Base-by-base conservation (phyloP, 2,797 vertebrate species). In the Acanthurus tractus region DNA sequence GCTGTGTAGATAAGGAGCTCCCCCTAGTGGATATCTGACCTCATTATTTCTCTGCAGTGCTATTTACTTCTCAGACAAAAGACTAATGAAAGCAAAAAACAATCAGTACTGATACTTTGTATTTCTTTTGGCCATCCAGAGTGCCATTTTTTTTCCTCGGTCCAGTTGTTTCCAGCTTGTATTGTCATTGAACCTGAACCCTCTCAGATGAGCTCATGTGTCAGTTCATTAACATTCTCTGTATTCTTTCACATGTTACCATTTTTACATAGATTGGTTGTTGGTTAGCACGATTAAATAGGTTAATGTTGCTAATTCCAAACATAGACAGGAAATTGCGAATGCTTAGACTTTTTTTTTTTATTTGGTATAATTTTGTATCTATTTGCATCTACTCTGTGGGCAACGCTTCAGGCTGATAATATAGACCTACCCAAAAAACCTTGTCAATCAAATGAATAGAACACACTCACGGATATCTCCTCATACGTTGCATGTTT, bases 1-100 rank as follows among this genome's bases (percentile, higher is more conserved):
- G 55, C 68, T 84, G 63, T 73, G 65, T 85, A 82, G 90, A 86
- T 78, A 74, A 77, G 38, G 71, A 84, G 91, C 90, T 63, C 92
- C 91, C 82, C 83, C 92, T 91, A 80, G 88, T 91, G 93, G 86
- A 78, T 66, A 40, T 36, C 4, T 57, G 25, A 15, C 22, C 58
- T 71, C 38, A 48, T 70, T 56, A 4, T 65, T 71, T 71, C 15
- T 58, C 59, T 78, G 71, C 69, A 62, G 62, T 57, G 18, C 3
- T 44, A 45, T 22, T 4, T 15, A 42, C n/a, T 22, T 29, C 17
- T 38, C 40, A 44, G 2, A 14, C 13, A 14, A 22, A 20, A 66
- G 18, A 55, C 17, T 14, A 52, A 17, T 66, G 18, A 50, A 54
- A 59, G 34, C 14, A 48, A 53, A 52, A 49, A 48, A 67, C 20